Conservation (phyloP, 2,113 vertebrate genomes). For the Paedocypris sp. region DNA sequence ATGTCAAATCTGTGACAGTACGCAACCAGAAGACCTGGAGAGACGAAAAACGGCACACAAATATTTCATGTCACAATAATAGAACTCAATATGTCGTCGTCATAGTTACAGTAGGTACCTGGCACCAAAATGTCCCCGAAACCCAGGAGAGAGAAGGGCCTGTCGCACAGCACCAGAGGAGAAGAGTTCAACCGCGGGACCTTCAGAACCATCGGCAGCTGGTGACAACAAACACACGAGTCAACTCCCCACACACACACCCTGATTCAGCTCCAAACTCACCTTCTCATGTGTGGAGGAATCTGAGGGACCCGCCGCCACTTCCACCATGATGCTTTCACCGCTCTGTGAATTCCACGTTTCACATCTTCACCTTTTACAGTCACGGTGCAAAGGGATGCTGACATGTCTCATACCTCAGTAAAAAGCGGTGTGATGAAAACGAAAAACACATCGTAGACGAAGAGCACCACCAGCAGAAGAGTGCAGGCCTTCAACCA, state of each 20-base stretch:
- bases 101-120: slow-evolving; percentile 58
- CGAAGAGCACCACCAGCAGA: slow-evolving; percentile 79
- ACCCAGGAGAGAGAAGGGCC: slow-evolving; percentile 89
- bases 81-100: neutral
- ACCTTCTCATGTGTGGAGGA: slow-evolving; percentile 90
- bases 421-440: slow-evolving; percentile 89
- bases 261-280: neutral
- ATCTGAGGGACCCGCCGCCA: slow-evolving; percentile 82
- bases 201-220: slow-evolving; percentile 97
- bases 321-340: slow-evolving; percentile 95
- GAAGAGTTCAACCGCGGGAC: slow-evolving; percentile 84
- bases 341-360: slow-evolving; percentile 83
- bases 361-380: too few species aligned
- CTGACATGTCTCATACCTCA: slow-evolving; percentile 70
- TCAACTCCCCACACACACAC: neutral
- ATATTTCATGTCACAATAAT: neutral
- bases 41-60: neutral
- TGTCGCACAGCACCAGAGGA: slow-evolving; percentile 77
- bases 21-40: slow-evolving; percentile 78
- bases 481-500: slow-evolving; percentile 83
- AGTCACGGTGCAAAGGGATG: too few species aligned
- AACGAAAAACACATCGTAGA: slow-evolving; percentile 94
- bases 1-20: slow-evolving; percentile 96
- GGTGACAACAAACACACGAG: slow-evolving; percentile 19
- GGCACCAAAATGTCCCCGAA: slow-evolving; percentile 93